phyloP scores from a whole-genome alignment of 2,113 vertebrate species.

The Mesitornis unicolor region DNA sequence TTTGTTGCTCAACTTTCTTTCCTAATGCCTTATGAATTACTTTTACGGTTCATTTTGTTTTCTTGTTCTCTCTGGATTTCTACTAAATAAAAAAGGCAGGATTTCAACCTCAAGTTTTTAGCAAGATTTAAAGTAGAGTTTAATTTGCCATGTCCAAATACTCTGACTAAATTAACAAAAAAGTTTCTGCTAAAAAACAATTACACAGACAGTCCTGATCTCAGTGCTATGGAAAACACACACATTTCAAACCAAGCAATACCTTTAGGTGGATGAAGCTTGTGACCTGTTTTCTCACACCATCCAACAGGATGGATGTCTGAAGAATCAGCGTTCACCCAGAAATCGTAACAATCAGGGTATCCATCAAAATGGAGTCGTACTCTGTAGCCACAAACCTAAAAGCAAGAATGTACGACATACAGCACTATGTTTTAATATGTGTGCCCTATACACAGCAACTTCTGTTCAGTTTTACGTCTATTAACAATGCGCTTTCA shows the following conservation, averaged over 20 bases:
- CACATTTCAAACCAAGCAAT: neutral
- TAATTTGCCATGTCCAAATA: neutral
- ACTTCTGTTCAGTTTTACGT: neutral
- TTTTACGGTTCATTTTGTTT: neutral
- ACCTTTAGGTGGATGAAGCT: slow-evolving; percentile 86
- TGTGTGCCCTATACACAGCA: neutral
- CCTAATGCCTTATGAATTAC: neutral
- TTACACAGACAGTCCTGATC: neutral
- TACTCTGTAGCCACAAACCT: slow-evolving; percentile 85
- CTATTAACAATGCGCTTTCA: neutral
- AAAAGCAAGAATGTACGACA: neutral
- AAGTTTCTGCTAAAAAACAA: neutral
- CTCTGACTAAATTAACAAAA: neutral
- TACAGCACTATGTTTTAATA: neutral
- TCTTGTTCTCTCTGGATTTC: neutral
- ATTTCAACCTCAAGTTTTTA: neutral
- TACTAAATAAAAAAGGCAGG: neutral
- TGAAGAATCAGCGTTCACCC: slow-evolving; percentile 83
- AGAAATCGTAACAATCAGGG: slow-evolving; percentile 85
- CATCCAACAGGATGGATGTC: slow-evolving; percentile 86
- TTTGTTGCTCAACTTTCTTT: neutral
- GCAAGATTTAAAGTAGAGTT: neutral
- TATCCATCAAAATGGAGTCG: slow-evolving; percentile 85
- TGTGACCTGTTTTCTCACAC: slow-evolving; percentile 88
- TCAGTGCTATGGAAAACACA: neutral